Base-by-base conservation (phyloP, 1,140 invertebrate species). In the Holcopasites calliopsidis region DNA sequence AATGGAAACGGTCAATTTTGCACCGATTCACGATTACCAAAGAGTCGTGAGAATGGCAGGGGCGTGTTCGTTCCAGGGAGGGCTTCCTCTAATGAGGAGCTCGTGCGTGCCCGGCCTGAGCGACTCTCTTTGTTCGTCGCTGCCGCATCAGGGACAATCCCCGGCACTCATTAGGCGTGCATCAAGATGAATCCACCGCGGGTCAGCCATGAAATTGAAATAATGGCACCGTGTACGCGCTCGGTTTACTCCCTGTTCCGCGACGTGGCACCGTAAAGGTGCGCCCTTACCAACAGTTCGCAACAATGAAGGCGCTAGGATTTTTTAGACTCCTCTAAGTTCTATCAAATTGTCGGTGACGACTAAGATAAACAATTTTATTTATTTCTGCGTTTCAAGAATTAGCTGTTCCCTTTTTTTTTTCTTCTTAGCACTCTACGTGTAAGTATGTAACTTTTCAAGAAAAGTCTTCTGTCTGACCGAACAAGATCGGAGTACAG, bases 121-220 rank as follows among this genome's bases (percentile, higher is more conserved):
- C 70, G 40, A n/a, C n/a, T n/a, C 49, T 68, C 74, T 66, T 57
- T 49, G 79, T 82, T 82, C 58, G 47, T 38, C 62, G 73, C 47
- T 52, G 21, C 62, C 60, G 66, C 66, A 65, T 68, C 73, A 64
- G 44, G 65, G 44, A 81, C 80, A 78, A 79, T 85, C 69, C 64
- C n/a, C 47, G 35, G 33, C 74, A 79, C 73, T 86, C 83, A 85
- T 86, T 83, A 86, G 66, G 54, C 64, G 69, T 64, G 70, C 69
- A 73, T 54, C 68, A 80, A 80, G 64, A 73, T 80, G 75, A 75
- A 80, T 80, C 77, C 54, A 65, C 54, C 69, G 58, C 57, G 73
- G 64, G 68, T 79, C 81, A 71, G 44, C 75, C 79, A 65, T 84
- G 84, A 85, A 86, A 86, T 84, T 85, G 84, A 85, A 82, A 84